phyloP scores from a whole-genome alignment of 92 coral and sea anemone genomes.

The Epizoanthus stellaris region DNA sequence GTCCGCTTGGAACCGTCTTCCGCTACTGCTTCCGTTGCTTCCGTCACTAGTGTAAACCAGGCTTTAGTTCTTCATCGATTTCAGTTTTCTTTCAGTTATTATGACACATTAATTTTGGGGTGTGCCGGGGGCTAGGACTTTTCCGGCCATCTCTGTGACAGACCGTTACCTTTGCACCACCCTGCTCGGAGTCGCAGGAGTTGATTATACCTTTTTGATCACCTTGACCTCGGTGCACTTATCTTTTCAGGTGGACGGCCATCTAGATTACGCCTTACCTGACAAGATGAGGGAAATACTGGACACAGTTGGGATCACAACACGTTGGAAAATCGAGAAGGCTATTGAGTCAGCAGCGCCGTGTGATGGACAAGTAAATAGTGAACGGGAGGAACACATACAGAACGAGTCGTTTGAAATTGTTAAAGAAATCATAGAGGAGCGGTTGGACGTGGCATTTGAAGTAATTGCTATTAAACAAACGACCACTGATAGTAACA shows the following conservation, averaged over 20 bases:
- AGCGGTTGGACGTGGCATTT: constrained; percentile 56
- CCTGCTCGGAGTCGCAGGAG: not conserved
- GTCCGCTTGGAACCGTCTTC: too few species aligned
- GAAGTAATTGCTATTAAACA: constrained; percentile 46
- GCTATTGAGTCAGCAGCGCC: not conserved
- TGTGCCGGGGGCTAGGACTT: not conserved
- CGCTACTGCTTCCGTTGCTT: too few species aligned
- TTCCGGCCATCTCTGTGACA: not conserved
- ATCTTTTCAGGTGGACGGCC: constrained; percentile 65
- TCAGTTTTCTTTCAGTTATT: too few species aligned
- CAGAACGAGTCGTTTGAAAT: constrained; percentile 39
- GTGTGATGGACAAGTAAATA: not conserved
- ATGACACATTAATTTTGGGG: too few species aligned
- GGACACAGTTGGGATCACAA: constrained; percentile 61
- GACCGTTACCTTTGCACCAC: not conserved
- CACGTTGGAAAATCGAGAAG: not conserved
- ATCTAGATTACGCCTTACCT: constrained; percentile 77
- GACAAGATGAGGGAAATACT: constrained; percentile 65
- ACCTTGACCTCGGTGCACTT: not conserved
- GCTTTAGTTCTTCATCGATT: too few species aligned
- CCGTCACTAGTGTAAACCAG: too few species aligned
- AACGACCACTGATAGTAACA: not conserved
- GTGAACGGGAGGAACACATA: not conserved
- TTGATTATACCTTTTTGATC: not conserved
- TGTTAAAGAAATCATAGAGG: constrained; percentile 57